These are phyloP conservation scores for Archocentrus centrarchus DNA, from an alignment of 2,113 vertebrate species.

Conservation along the genomic window DNA sequence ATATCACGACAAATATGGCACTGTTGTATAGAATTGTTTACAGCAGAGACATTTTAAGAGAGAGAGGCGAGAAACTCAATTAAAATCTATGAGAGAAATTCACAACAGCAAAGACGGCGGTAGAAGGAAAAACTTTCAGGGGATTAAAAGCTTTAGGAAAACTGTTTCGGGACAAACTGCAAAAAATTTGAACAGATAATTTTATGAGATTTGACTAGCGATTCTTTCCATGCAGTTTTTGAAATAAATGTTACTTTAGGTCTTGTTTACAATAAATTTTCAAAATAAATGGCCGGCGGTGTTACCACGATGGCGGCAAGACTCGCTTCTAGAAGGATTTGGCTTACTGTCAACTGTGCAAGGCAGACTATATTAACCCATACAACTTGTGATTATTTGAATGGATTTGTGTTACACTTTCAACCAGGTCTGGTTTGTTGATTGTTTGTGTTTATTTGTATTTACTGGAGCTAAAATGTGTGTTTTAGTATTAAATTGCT, in stretches of 20 bases:
- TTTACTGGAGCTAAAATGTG: slow-evolving; percentile 67
- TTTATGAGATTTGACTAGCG: not conserved
- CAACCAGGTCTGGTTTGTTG: slow-evolving; percentile 49
- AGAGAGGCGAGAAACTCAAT: not conserved
- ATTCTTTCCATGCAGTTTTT: not conserved
- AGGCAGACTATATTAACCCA: not conserved
- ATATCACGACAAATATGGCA: not conserved
- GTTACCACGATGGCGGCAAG: not conserved
- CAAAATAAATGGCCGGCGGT: no score
- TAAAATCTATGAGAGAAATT: not conserved
- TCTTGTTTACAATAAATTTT: no score
- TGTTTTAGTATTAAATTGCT: slow-evolving; percentile 42
- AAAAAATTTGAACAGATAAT: not conserved
- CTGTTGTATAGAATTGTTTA: not conserved
- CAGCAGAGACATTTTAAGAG: not conserved
- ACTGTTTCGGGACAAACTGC: not conserved
- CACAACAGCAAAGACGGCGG: not conserved
- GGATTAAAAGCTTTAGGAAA: not conserved
- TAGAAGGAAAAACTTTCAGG: not conserved
- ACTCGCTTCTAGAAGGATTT: not conserved
- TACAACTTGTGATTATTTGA: slow-evolving; percentile 16
- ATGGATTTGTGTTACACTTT: slow-evolving; percentile 38
- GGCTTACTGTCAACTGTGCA: not conserved
- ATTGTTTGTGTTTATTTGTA: slow-evolving; percentile 51
- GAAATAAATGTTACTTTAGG: not conserved